Evolutionary conservation across 2,113 vertebrate genomes (phyloP).

Genomic region (Myotis brandtii): DNA sequence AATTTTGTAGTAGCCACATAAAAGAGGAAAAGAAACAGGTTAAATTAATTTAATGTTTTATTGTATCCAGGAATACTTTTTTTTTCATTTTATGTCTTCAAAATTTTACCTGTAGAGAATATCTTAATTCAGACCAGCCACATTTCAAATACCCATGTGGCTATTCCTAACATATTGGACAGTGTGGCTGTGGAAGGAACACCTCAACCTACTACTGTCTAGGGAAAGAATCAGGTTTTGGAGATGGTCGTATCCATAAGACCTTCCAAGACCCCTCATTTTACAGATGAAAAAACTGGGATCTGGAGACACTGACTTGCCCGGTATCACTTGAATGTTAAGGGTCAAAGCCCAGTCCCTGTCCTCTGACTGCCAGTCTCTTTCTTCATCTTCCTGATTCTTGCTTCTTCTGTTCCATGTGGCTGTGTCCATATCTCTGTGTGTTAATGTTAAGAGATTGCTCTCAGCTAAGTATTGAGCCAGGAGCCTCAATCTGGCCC

Average conservation of each 20-base stretch:
- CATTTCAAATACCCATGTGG: not conserved
- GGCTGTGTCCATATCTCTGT: not conserved
- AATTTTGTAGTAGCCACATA: not conserved
- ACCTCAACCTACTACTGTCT: rapidly evolving
- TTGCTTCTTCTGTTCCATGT: not conserved
- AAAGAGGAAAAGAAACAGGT: not conserved
- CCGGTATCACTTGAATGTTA: not conserved
- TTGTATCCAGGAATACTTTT: not conserved
- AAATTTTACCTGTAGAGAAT: not conserved
- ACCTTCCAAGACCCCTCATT: not conserved
- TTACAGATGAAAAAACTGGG: not conserved
- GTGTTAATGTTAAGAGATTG: not conserved
- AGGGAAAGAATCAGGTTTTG: not conserved
- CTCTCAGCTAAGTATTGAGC: not conserved
- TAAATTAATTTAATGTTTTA: not conserved
- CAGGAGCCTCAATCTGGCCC: not conserved
- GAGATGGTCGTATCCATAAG: not conserved
- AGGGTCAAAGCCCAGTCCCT: not conserved
- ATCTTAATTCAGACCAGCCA: not conserved
- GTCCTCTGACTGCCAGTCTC: not conserved
- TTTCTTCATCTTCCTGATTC: not conserved
- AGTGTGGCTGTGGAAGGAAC: not conserved
- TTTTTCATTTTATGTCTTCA: not conserved
- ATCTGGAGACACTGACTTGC: not conserved
- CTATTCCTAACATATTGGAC: not conserved